These are phyloP conservation scores for Phyllopteryx taeniolatus DNA, from an alignment of 2,113 vertebrate genomes.

Conservation along the genomic window DNA sequence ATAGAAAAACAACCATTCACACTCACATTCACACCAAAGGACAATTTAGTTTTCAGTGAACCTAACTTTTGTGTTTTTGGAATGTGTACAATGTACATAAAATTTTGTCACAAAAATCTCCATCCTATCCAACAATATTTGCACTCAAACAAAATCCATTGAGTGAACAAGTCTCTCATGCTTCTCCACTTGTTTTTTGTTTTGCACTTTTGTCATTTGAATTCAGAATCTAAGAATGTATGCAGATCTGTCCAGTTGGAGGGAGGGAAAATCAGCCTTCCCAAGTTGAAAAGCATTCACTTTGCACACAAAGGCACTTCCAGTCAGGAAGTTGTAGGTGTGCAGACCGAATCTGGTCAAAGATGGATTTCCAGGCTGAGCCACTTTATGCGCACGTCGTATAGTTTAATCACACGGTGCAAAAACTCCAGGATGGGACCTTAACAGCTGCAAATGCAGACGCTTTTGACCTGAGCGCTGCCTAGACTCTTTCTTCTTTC, in stretches of 20 bases:
- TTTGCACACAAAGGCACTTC: conserved; percentile 13
- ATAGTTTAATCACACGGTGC: conserved; percentile 56
- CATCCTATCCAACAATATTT: too few relatives aligned
- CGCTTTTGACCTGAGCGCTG: conserved; percentile 28
- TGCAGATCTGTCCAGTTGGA: conserved; percentile 5
- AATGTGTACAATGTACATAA: too few relatives aligned
- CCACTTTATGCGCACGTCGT: conserved; percentile 57
- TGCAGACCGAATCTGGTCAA: conserved; percentile 26
- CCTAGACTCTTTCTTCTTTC: conserved; percentile 6
- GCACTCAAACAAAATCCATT: too few relatives aligned
- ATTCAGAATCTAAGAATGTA: conserved; percentile 43
- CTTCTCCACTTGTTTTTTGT: too few relatives aligned
- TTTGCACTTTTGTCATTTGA: too few relatives aligned
- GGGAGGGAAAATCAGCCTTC: neutral
- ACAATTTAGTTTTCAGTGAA: too few relatives aligned
- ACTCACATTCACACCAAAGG: too few relatives aligned
- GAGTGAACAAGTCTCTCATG: too few relatives aligned
- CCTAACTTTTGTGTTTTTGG: too few relatives aligned
- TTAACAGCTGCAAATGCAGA: conserved; percentile 40
- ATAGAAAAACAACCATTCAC: too few relatives aligned
- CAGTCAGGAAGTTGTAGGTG: conserved; percentile 47
- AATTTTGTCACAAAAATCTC: too few relatives aligned
- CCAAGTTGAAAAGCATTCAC: conserved; percentile 17
- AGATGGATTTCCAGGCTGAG: conserved; percentile 65
- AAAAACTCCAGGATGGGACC: conserved; percentile 25